Evolutionary conservation across 2,888 invertebrate species (phyloP).

Genomic region (Protodeltote pygarga): DNA sequence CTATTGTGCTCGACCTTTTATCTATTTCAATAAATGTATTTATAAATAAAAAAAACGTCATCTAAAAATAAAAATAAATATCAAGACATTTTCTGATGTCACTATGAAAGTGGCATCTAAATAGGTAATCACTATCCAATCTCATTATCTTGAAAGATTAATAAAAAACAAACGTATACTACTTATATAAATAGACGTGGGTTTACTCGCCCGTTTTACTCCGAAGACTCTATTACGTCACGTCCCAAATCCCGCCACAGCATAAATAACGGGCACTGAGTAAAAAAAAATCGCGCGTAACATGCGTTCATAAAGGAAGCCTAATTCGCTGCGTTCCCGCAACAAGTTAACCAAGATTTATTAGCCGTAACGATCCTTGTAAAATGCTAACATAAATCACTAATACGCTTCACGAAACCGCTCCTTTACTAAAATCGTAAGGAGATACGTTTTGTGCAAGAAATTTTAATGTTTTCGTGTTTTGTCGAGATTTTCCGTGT

Average conservation of each 20-base stretch:
- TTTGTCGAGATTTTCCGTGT: too few relatives aligned
- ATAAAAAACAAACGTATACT: slow-evolving; percentile 4
- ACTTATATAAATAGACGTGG: too few relatives aligned
- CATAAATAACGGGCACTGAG: slow-evolving; percentile 38
- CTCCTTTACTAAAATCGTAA: slow-evolving; percentile 55
- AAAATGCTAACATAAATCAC: slow-evolving; percentile 77
- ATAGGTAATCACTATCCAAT: too few relatives aligned
- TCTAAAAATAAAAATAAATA: too few relatives aligned
- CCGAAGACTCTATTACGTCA: slow-evolving; percentile 33
- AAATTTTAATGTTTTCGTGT: slow-evolving; percentile 14
- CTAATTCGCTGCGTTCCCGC: slow-evolving; percentile 65
- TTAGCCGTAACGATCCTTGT: slow-evolving; percentile 75
- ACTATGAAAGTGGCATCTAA: too few relatives aligned
- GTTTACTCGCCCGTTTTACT: too few relatives aligned
- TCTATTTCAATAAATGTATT: too few relatives aligned
- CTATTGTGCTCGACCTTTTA: too few relatives aligned
- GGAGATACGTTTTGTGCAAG: slow-evolving; percentile 38
- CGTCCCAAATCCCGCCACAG: slow-evolving; percentile 28
- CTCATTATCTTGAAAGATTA: too few relatives aligned
- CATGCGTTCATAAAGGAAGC: slow-evolving; percentile 56
- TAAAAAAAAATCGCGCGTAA: slow-evolving; percentile 44
- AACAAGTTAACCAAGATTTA: slow-evolving; percentile 81
- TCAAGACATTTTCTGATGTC: too few relatives aligned
- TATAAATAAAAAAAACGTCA: too few relatives aligned
- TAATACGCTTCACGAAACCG: slow-evolving; percentile 62